Conservation (phyloP, 2,888 invertebrate species). For the Bombylius discolor region DNA sequence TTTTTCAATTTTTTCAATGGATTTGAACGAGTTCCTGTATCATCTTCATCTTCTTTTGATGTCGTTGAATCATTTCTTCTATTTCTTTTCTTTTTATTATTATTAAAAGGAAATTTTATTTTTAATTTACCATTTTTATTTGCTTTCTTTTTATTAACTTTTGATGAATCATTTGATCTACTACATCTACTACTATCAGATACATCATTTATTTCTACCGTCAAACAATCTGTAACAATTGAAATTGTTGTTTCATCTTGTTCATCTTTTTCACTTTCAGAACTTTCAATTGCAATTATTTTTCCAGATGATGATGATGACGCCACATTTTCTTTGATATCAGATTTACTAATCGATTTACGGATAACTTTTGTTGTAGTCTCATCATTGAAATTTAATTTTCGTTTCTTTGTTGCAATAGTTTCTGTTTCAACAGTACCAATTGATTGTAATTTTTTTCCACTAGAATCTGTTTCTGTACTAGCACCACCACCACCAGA, state of each 20-base stretch:
- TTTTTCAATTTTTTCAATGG: neutral
- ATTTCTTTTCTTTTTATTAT: slow-evolving; percentile 7
- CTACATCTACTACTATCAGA: neutral
- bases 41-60: neutral
- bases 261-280: slow-evolving; percentile 2
- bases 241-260: neutral
- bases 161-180: neutral
- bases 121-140: neutral
- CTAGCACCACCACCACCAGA: slow-evolving; percentile 7
- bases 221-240: no score
- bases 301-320: neutral
- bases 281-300: neutral
- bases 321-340: slow-evolving; percentile 2
- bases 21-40: slow-evolving; percentile 1
- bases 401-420: slow-evolving; percentile 25
- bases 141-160: neutral
- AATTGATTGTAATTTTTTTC: neutral
- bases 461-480: neutral
- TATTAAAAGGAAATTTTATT: slow-evolving; percentile 6
- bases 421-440: neutral
- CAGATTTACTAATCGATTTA: neutral
- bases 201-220: neutral
- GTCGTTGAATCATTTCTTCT: neutral
- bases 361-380: neutral
- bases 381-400: slow-evolving; percentile 22